Conservation (phyloP, 2,797 vertebrate genomes). For the Furcifer pardalis region DNA sequence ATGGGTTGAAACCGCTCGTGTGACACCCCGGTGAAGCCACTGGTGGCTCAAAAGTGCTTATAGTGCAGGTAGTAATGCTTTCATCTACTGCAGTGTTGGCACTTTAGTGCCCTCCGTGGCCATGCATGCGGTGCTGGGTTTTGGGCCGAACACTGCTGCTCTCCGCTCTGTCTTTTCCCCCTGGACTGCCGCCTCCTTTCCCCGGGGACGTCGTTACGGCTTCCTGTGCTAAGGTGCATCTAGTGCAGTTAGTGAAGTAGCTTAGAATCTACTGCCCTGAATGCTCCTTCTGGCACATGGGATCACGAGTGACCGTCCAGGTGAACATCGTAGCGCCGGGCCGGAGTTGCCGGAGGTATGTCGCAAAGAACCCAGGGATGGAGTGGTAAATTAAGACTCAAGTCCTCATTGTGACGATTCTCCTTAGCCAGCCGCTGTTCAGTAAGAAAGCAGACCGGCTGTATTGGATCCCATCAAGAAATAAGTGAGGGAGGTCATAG, state of each 20-base stretch:
- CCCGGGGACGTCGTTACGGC: background rate
- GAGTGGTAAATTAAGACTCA: too few species aligned
- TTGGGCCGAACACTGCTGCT: background rate
- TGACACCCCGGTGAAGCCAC: constrained; percentile 56
- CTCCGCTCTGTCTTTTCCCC: background rate
- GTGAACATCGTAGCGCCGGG: accelerated
- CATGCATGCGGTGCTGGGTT: background rate
- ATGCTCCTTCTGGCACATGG: constrained; percentile 98
- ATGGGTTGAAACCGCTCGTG: background rate
- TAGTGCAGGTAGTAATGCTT: constrained; percentile 84
- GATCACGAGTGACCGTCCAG: constrained; percentile 45
- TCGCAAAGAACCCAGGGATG: too few species aligned
- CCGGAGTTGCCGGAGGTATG: background rate
- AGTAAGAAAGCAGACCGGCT: too few species aligned
- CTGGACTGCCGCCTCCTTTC: accelerated
- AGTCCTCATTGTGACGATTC: too few species aligned
- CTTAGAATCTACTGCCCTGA: constrained; percentile 97
- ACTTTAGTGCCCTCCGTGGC: constrained; percentile 81
- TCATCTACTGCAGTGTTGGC: constrained; percentile 81
- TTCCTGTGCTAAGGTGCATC: constrained; percentile 99
- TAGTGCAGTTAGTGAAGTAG: constrained; percentile 98
- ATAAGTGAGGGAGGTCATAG: too few species aligned
- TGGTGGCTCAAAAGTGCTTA: constrained; percentile 85
- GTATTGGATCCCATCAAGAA: too few species aligned
- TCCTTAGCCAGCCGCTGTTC: too few species aligned